Conservation (phyloP, 2,888 invertebrate genomes). For the Drosophila siamana region DNA sequence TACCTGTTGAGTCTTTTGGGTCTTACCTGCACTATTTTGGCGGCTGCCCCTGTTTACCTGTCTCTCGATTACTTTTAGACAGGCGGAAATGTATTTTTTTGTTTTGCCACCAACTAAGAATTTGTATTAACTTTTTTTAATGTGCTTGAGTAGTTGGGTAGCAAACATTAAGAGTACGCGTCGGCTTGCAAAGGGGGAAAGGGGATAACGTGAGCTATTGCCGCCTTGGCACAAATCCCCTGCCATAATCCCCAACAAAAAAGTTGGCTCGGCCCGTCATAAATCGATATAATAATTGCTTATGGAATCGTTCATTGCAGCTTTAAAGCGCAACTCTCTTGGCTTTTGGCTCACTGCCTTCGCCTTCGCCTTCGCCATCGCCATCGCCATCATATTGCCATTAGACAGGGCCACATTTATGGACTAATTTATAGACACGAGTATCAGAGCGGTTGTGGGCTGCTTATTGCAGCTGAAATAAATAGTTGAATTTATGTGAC, state of each 20-base stretch:
- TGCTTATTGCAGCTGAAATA: slow-evolving; percentile 39
- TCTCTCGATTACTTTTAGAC: slow-evolving; percentile 29
- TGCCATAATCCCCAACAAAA: slow-evolving; percentile 42
- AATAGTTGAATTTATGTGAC: slow-evolving; percentile 66
- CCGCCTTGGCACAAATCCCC: slow-evolving; percentile 52
- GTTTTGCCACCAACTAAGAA: slow-evolving; percentile 38
- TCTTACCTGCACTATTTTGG: slow-evolving; percentile 36
- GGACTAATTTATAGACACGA: slow-evolving; percentile 52
- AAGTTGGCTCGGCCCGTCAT: slow-evolving; percentile 42
- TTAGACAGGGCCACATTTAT: slow-evolving; percentile 43
- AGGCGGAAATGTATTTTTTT: slow-evolving; percentile 63
- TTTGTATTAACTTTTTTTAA: slow-evolving; percentile 62
- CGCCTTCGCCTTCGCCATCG: too few species aligned
- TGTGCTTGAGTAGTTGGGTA: slow-evolving; percentile 22
- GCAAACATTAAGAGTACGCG: slow-evolving; percentile 8
- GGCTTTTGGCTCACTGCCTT: slow-evolving; percentile 18
- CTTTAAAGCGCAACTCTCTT: slow-evolving; percentile 48
- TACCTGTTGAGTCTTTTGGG: slow-evolving; percentile 17
- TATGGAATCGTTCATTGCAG: slow-evolving; percentile 75
- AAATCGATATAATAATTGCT: slow-evolving; percentile 72
- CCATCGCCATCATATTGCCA: too few species aligned
- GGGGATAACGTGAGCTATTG: slow-evolving; percentile 44
- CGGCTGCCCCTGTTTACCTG: slow-evolving; percentile 52
- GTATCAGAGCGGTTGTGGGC: slow-evolving; percentile 42
- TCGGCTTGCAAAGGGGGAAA: too few species aligned